Evolutionary conservation across 2,113 vertebrate genomes (phyloP).

Genomic region (Leptodactylus fuscus): DNA sequence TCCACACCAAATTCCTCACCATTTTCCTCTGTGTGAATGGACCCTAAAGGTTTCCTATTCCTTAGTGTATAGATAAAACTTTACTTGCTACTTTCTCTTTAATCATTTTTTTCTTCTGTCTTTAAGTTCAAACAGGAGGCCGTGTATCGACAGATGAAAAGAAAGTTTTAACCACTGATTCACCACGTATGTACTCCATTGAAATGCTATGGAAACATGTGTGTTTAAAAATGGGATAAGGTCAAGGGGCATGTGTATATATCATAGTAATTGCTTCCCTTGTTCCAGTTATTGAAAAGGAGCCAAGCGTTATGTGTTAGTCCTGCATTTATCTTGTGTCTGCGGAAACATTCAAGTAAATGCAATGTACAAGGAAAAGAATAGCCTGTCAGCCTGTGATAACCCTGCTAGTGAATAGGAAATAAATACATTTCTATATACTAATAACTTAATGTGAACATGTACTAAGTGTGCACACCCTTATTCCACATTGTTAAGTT

Average conservation of each 20-base stretch:
- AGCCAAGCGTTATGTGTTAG: background rate
- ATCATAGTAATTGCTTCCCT: constrained; percentile 18
- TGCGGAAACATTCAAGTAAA: constrained; percentile 2
- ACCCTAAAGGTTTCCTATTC: too few species aligned
- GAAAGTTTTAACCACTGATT: constrained; percentile 71
- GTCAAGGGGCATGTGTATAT: constrained; percentile 10
- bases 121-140: constrained; percentile 78
- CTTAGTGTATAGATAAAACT: background rate
- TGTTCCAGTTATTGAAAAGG: background rate
- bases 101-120: background rate
- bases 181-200: constrained; percentile 73
- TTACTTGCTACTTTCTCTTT: background rate
- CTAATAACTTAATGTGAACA: background rate
- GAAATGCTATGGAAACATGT: background rate
- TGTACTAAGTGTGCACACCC: background rate
- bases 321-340: background rate
- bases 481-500: too few species aligned
- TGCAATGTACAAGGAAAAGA: background rate
- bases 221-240: background rate
- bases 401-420: background rate
- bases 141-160: constrained; percentile 71
- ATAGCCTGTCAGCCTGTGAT: background rate
- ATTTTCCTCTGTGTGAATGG: too few species aligned
- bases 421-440: background rate
- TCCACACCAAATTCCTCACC: too few species aligned